phyloP scores from a whole-genome alignment of 2,113 vertebrate species.

The Neogale vison region DNA sequence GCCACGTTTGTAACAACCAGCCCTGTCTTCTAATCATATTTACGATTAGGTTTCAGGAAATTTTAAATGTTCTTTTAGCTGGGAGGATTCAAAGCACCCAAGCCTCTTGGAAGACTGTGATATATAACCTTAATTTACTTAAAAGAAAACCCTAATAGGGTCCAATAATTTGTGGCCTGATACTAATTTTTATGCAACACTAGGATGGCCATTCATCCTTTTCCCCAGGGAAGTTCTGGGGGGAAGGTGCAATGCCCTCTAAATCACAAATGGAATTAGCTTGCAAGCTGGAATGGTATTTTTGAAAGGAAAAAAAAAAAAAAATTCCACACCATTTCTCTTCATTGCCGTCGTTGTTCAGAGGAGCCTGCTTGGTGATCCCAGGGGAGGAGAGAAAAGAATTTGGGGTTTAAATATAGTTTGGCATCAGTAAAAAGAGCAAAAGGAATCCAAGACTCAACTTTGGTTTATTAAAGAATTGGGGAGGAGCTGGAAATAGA shows the following conservation, averaged over 20 bases:
- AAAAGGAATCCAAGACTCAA: slow-evolving; percentile 42
- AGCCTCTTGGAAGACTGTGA: slow-evolving; percentile 57
- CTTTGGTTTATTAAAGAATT: slow-evolving; percentile 35
- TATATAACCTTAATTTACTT: slow-evolving; percentile 78
- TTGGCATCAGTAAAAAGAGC: slow-evolving; percentile 75
- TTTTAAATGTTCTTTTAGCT: slow-evolving; percentile 51
- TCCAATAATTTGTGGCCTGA: slow-evolving; percentile 69
- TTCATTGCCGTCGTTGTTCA: slow-evolving; percentile 81
- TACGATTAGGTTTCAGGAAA: slow-evolving; percentile 42
- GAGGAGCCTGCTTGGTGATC: slow-evolving; percentile 78
- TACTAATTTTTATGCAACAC: slow-evolving; percentile 77
- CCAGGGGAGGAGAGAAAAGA: slow-evolving; percentile 76
- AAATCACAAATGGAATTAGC: slow-evolving; percentile 84
- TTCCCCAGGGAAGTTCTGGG: slow-evolving; percentile 74
- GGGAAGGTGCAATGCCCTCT: slow-evolving; percentile 73
- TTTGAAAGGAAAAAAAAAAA: slow-evolving; percentile 37
- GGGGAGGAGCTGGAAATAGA: background rate
- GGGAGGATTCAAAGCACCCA: slow-evolving; percentile 38
- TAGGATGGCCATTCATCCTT: slow-evolving; percentile 78
- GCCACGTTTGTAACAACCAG: background rate
- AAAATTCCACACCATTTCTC: slow-evolving; percentile 73
- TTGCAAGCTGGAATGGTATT: slow-evolving; percentile 79
- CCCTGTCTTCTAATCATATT: slow-evolving; percentile 3
- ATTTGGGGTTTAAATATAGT: slow-evolving; percentile 83
- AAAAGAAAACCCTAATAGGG: slow-evolving; percentile 72